Evolutionary conservation across 2,113 vertebrate species (phyloP), one percentile per base, ranked within the genome.

Genomic region (Seriola aureovittata): DNA sequence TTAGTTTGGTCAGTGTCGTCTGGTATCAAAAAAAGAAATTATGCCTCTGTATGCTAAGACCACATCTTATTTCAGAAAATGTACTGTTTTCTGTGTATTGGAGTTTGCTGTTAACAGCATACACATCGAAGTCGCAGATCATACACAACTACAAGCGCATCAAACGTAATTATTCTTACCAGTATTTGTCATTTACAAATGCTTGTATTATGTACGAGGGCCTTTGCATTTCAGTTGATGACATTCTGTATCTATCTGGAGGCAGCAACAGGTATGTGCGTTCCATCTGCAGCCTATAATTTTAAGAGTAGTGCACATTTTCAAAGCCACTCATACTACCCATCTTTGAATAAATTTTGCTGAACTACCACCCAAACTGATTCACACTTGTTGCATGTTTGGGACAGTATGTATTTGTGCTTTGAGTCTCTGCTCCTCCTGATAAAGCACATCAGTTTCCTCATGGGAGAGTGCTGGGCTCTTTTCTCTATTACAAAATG

Each of bases 401-500:
- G 46, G 23, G 68, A 40, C 19, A 52, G 17, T 63, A 48, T 63
- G 42, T 60, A 58, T 82, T 66, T 78, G 19, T 77, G 60, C 46
- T 72, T 21, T n/a, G 8, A 72, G 59, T 29, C 44, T 52, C 57
- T 55, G 64, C n/a, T 19, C 59, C 69, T 40, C 58, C 80, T 58
- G 52, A 86, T 76, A 76, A 88, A 85, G 69, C 36, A 14, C 25
- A 57, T 80, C 74, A n/a, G 21, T 82, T 84, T 80, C 63, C 68
- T 68, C 57, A 34, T 19, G 64, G 74, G 71, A 70, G 60, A 72
- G 44, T 48, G 67, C 34, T 71, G 42, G 58, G 66, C 55, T 85
- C 40, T 68, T 82, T 71, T 76, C 80, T 84, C 62, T 73, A 89
- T 81, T 76, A 78, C 59, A 17, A 80, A 88, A 80, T 74, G 78